phyloP scores from a whole-genome alignment of 2,888 invertebrate genomes.

The Harmothoe impar region DNA sequence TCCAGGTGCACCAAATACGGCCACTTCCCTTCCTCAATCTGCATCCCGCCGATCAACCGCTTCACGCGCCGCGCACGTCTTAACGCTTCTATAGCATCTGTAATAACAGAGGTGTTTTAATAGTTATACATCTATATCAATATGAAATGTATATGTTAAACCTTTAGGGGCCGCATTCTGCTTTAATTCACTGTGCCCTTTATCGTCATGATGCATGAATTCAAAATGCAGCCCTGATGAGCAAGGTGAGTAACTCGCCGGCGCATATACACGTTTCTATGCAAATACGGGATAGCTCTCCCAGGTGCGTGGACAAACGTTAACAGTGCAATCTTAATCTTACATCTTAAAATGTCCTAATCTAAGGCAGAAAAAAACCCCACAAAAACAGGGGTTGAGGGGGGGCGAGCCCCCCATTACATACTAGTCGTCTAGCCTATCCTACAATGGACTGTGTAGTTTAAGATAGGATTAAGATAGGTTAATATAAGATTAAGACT shows the following conservation, averaged over 20 bases:
- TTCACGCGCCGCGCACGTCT: background rate
- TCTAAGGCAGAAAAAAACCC: no score
- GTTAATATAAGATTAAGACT: no score
- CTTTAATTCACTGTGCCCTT: no score
- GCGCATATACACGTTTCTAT: background rate
- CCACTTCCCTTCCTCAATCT: background rate
- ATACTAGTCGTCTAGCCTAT: no score
- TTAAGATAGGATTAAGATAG: no score
- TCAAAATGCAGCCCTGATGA: background rate
- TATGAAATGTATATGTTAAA: background rate
- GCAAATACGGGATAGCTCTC: no score
- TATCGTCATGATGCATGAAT: background rate
- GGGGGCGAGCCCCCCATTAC: no score
- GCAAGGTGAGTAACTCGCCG: background rate
- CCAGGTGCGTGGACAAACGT: no score
- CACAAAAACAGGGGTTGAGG: background rate
- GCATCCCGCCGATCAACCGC: slow-evolving; percentile 8
- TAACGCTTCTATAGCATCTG: background rate
- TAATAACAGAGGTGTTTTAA: background rate
- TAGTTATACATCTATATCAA: background rate
- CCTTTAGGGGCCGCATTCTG: no score
- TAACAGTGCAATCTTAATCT: no score
- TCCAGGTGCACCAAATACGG: slow-evolving; percentile 67
- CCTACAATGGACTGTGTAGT: no score
- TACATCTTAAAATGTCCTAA: no score